Evolutionary conservation across 2,113 vertebrate genomes (phyloP).

Genomic region (Psilopogon haemacephalus): DNA sequence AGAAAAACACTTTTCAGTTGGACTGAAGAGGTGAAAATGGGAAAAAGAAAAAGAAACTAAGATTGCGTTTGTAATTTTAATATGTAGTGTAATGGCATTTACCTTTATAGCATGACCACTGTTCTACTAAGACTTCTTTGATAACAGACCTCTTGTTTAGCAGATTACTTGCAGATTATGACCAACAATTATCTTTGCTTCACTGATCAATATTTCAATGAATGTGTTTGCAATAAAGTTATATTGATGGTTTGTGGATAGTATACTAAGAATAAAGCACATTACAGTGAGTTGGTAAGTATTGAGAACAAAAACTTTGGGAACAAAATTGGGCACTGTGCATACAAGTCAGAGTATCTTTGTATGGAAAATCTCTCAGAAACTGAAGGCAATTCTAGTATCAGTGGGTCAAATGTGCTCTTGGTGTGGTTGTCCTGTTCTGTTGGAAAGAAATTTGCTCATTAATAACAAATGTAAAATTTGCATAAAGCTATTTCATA

Average conservation of each 20-base stretch:
- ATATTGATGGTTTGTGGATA: neutral
- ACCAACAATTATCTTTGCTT: neutral
- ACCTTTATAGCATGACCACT: neutral
- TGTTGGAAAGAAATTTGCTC: neutral
- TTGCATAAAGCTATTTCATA: neutral
- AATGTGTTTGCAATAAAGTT: neutral
- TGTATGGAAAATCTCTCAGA: neutral
- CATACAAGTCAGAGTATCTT: neutral
- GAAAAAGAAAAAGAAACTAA: neutral
- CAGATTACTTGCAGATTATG: neutral
- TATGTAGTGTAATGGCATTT: neutral
- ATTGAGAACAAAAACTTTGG: neutral
- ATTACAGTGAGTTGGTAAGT: neutral
- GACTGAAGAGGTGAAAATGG: neutral
- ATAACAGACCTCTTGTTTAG: neutral
- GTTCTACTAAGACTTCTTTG: neutral
- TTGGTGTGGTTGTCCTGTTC: neutral
- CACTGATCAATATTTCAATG: neutral
- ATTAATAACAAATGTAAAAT: slow-evolving; percentile 11
- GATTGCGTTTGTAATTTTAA: neutral
- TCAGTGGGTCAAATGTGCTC: neutral
- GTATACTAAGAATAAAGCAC: neutral
- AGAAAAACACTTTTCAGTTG: neutral
- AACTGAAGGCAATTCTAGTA: neutral
- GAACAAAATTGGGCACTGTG: neutral